Percentiles rank a stretch among this genome's conserved stretches.
Conservation (phyloP, 2,113 vertebrate species). For the Sphyrna mokarran region DNA sequence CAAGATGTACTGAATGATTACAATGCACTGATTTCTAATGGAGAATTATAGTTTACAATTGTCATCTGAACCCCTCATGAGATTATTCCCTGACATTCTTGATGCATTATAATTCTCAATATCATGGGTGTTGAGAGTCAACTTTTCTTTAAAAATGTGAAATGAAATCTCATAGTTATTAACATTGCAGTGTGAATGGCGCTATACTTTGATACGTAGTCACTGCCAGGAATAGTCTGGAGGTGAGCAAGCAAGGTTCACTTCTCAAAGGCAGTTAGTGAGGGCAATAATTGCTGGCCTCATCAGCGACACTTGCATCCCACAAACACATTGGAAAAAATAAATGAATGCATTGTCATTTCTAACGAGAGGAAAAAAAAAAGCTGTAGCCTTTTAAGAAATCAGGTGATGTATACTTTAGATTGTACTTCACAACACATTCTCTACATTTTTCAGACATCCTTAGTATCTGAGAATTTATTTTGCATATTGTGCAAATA, state of each 20-base stretch:
- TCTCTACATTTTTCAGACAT: neutral
- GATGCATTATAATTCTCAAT: neutral
- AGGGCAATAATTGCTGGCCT: too few species aligned
- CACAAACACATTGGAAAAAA: too few species aligned
- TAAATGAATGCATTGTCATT: neutral
- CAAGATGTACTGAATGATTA: too few species aligned
- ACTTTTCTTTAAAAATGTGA: neutral
- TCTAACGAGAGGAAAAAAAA: neutral
- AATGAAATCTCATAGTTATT: neutral
- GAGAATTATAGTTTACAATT: neutral
- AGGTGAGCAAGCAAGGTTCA: neutral
- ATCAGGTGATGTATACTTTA: neutral
- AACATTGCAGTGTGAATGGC: neutral
- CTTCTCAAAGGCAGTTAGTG: too few species aligned
- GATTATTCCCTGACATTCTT: neutral
- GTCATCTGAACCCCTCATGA: neutral
- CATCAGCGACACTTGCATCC: too few species aligned
- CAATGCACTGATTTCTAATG: neutral
- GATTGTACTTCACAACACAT: neutral
- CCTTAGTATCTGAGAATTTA: neutral
- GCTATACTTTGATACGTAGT: neutral
- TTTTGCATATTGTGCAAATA: neutral
- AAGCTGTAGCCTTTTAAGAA: neutral
- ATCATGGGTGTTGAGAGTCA: neutral
- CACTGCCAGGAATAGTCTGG: neutral